Evolutionary conservation across 2,797 vertebrate species (phyloP).

Genomic region (Rhinatrema bivittatum): DNA sequence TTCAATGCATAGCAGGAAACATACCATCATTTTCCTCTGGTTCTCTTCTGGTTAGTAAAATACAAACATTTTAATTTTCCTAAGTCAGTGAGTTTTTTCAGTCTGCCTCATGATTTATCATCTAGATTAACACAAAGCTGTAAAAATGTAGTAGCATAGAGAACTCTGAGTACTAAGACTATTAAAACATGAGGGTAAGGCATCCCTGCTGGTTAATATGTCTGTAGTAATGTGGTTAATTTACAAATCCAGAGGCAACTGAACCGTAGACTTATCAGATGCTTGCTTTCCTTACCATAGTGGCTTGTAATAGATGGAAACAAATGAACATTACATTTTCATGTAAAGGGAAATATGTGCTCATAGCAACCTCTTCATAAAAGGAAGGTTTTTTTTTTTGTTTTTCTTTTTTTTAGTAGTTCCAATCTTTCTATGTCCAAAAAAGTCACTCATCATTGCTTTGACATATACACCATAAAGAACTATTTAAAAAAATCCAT

Average conservation of each 20-base stretch:
- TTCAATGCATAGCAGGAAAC: constrained; percentile 93
- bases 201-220: constrained; percentile 97
- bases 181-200: constrained; percentile 90
- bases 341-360: too few relatives aligned
- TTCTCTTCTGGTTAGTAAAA: constrained; percentile 17
- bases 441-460: too few relatives aligned
- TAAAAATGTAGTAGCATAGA: constrained; percentile 51
- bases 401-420: too few relatives aligned
- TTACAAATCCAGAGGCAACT: constrained; percentile 77
- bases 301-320: too few relatives aligned
- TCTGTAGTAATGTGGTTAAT: constrained; percentile 67
- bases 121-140: constrained; percentile 52
- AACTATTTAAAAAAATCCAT: constrained; percentile 8
- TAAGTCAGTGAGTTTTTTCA: constrained; percentile 8
- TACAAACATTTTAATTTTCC: constrained; percentile 8
- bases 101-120: constrained; percentile 49
- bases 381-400: too few relatives aligned
- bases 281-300: too few relatives aligned
- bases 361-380: too few relatives aligned
- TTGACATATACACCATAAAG: constrained; percentile 31
- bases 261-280: constrained; percentile 90
- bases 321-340: too few relatives aligned
- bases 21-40: constrained; percentile 63
- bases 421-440: too few relatives aligned
- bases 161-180: constrained; percentile 46